Evolutionary conservation across 2,888 invertebrate species (phyloP).

Genomic region (Hyles lineata): DNA sequence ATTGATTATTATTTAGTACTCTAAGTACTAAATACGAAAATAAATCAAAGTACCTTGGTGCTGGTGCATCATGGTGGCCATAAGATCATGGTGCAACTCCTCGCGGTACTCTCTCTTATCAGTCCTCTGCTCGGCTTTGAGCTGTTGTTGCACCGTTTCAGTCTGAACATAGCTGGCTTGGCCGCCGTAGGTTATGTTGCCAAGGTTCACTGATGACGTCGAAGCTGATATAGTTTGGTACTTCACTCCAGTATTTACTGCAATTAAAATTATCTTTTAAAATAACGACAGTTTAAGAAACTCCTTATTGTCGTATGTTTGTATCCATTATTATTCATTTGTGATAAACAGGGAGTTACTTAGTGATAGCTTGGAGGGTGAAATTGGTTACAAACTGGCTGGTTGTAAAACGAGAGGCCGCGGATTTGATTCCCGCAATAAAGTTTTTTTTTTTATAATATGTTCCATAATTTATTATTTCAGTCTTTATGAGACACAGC

Average conservation of each 20-base stretch:
- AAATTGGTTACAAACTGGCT: no score
- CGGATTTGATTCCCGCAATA: no score
- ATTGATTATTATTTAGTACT: no score
- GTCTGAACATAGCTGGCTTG: conserved; percentile 69
- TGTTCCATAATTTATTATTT: no score
- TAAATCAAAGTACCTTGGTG: conserved; percentile 59
- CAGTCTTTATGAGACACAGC: no score
- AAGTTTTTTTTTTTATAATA: no score
- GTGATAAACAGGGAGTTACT: no score
- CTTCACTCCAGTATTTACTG: conserved; percentile 79
- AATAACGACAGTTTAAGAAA: background rate
- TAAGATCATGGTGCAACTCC: conserved; percentile 84
- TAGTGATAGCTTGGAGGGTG: no score
- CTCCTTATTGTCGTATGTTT: background rate
- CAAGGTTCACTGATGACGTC: conserved; percentile 73
- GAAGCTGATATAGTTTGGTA: conserved; percentile 81
- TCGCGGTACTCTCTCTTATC: conserved; percentile 78
- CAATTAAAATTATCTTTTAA: background rate
- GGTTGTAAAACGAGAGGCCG: no score
- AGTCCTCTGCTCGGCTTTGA: conserved; percentile 65
- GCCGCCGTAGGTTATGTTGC: conserved; percentile 77
- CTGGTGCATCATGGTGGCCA: conserved; percentile 82
- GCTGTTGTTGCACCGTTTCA: conserved; percentile 63
- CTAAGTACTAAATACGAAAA: background rate
- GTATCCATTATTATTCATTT: conserved; percentile 22